Conservation (phyloP, 2,888 invertebrate species). For the Uloborus plumipes region DNA sequence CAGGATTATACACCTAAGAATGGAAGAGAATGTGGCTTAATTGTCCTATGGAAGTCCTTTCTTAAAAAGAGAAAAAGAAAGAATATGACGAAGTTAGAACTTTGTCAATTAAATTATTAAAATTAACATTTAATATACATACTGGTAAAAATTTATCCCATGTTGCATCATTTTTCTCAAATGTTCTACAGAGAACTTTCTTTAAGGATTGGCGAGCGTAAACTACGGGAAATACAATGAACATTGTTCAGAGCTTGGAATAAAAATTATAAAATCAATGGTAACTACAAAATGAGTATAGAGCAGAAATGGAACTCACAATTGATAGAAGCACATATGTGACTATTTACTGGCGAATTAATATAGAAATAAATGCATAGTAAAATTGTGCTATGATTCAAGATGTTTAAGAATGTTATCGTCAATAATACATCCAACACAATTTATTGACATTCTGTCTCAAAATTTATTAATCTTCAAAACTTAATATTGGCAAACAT, state of each 20-base stretch:
- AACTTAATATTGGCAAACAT: no score
- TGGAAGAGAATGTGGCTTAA: not conserved
- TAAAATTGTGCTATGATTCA: not conserved
- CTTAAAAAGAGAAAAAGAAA: not conserved
- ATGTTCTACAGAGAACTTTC: constrained; percentile 71
- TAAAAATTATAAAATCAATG: not conserved
- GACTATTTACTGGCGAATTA: not conserved
- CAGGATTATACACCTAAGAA: constrained; percentile 50
- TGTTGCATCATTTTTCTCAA: constrained; percentile 84
- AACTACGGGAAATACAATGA: constrained; percentile 67
- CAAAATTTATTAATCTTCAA: no score
- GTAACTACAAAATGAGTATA: not conserved
- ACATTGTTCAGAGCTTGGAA: not conserved
- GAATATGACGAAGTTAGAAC: no score
- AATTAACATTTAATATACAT: constrained; percentile 2
- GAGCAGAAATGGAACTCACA: not conserved
- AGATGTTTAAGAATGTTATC: no score
- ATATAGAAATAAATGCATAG: not conserved
- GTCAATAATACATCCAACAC: no score
- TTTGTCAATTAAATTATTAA: no score
- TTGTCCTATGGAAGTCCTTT: not conserved
- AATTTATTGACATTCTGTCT: no score
- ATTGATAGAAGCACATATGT: not conserved
- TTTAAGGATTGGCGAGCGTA: constrained; percentile 71
- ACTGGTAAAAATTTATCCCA: constrained; percentile 79